Percentiles rank a stretch among this genome's conserved stretches.
Conservation (phyloP, 2,888 invertebrate species). For the Apoda limacodes region DNA sequence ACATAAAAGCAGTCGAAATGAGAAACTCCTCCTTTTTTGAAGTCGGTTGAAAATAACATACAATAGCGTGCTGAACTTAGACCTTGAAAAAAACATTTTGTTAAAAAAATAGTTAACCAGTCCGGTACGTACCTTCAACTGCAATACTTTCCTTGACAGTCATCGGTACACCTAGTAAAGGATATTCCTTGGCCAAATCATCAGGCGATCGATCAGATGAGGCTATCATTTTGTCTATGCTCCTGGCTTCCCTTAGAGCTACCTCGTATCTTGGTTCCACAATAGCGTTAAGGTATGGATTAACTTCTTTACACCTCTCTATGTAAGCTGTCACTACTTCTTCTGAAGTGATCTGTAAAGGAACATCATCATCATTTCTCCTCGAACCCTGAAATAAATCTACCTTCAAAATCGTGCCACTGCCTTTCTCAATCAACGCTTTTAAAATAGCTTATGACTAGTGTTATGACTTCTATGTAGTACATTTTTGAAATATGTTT, state of each 20-base stretch:
- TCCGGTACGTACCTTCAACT: conserved; percentile 76
- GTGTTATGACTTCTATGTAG: no score
- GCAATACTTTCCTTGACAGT: conserved; percentile 87
- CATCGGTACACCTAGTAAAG: conserved; percentile 85
- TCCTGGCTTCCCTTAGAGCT: conserved; percentile 80
- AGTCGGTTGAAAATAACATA: no score
- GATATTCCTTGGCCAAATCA: conserved; percentile 75
- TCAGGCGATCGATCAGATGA: conserved; percentile 66
- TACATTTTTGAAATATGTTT: no score
- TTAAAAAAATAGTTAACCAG: conserved; percentile 4
- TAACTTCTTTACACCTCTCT: conserved; percentile 80
- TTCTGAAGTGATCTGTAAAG: conserved; percentile 80
- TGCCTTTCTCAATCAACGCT: no score
- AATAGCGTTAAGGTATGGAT: conserved; percentile 83
- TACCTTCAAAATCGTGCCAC: no score
- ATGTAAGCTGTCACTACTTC: conserved; percentile 79
- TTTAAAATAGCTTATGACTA: no score
- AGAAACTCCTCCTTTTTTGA: no score
- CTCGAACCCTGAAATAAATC: no score
- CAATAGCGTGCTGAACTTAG: no score
- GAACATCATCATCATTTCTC: no score
- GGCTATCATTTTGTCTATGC: conserved; percentile 76
- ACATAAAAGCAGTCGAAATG: no score
- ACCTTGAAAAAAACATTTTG: neutral
- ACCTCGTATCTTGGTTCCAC: conserved; percentile 81